These are phyloP conservation scores for Drosophila sucinea DNA, from an alignment of 1,140 invertebrate genomes.

Conservation along the genomic window DNA sequence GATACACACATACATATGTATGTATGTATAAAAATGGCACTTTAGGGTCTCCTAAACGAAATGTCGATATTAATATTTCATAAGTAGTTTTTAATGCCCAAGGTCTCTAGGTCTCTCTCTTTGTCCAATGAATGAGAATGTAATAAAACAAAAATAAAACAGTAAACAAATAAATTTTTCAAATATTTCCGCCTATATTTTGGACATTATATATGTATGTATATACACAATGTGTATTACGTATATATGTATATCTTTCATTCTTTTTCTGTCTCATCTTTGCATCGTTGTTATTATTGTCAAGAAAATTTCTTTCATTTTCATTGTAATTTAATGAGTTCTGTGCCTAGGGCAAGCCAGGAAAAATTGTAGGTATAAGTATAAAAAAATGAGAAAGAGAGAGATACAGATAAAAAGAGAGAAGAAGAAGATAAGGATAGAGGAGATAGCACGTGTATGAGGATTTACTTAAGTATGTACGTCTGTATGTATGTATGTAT, in stretches of 20 bases:
- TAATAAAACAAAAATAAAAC: slow-evolving; percentile 11
- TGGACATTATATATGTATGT: not conserved
- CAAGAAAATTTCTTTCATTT: slow-evolving; percentile 29
- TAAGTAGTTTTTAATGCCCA: not conserved
- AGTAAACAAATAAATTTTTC: slow-evolving; percentile 15
- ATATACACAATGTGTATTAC: too few relatives aligned
- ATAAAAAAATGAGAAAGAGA: slow-evolving; percentile 1
- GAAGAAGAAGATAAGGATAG: slow-evolving; percentile 1
- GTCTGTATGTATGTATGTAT: slow-evolving; percentile 9
- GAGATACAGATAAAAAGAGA: not conserved
- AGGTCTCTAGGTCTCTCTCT: not conserved
- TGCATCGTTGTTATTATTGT: slow-evolving; percentile 3
- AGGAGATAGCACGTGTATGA: slow-evolving; percentile 1
- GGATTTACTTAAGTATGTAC: slow-evolving; percentile 4
- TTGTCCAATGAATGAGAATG: not conserved
- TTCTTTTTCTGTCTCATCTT: not conserved
- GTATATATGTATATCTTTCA: not conserved
- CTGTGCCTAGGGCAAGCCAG: slow-evolving; percentile 38
- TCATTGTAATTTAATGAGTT: slow-evolving; percentile 74
- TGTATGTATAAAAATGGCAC: not conserved
- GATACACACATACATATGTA: too few relatives aligned
- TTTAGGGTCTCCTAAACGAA: not conserved
- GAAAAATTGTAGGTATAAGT: not conserved
- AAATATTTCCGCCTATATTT: slow-evolving; percentile 10
- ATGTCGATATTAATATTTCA: slow-evolving; percentile 1